Percentiles rank a stretch among this genome's conserved stretches.
Conservation (phyloP, 2,113 vertebrate species). For the Lipophrys pholis region DNA sequence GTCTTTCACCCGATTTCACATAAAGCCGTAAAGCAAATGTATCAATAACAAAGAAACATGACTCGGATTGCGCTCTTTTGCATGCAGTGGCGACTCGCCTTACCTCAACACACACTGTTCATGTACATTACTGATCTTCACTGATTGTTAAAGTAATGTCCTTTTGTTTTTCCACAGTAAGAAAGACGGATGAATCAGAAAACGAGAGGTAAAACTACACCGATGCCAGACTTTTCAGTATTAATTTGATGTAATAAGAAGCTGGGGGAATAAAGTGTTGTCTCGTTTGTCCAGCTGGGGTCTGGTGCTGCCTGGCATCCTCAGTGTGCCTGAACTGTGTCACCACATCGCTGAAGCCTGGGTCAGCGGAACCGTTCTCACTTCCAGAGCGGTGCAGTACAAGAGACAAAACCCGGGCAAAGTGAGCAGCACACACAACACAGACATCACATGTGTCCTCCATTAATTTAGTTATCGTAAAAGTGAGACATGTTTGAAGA, state of each 20-base stretch:
- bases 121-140: neutral
- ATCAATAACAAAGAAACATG: neutral
- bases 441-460: too few relatives aligned
- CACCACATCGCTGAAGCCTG: slow-evolving; percentile 92
- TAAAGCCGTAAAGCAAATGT: neutral
- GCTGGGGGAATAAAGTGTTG: neutral
- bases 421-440: slow-evolving; percentile 81
- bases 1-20: neutral
- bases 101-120: neutral
- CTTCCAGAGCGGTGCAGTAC: slow-evolving; percentile 85
- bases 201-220: slow-evolving; percentile 87
- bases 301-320: slow-evolving; percentile 91
- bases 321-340: slow-evolving; percentile 93
- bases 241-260: neutral
- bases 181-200: slow-evolving; percentile 86
- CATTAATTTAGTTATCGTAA: too few relatives aligned
- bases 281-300: slow-evolving; percentile 86
- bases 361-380: slow-evolving; percentile 86
- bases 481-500: too few relatives aligned
- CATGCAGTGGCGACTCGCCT: neutral
- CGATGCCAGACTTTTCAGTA: slow-evolving; percentile 18
- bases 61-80: neutral
- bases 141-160: slow-evolving; percentile 21
- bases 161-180: slow-evolving; percentile 67
- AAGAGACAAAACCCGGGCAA: slow-evolving; percentile 92